These are phyloP conservation scores for Drosophila pruinosa DNA, from an alignment of 1,140 invertebrate genomes.

Conservation along the genomic window DNA sequence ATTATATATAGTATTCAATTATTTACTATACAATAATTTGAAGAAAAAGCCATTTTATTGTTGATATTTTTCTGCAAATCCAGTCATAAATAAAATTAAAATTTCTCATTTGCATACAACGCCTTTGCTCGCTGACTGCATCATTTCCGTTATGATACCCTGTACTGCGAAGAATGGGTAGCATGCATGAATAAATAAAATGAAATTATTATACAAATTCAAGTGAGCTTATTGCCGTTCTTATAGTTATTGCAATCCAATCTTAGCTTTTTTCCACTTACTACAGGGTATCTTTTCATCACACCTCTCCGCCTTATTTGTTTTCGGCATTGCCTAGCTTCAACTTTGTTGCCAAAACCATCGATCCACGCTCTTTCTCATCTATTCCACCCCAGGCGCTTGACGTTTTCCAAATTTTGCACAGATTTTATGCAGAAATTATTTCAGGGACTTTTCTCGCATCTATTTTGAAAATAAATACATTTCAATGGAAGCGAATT, in stretches of 20 bases:
- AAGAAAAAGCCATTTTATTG: neutral
- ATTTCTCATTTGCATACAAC: neutral
- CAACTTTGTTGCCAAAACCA: constrained; percentile 28
- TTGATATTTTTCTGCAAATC: neutral
- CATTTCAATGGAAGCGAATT: constrained; percentile 59
- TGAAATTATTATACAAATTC: too few relatives aligned
- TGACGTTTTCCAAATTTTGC: constrained; percentile 49
- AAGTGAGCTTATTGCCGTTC: too few relatives aligned
- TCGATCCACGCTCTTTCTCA: neutral
- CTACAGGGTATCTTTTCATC: neutral
- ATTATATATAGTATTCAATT: neutral
- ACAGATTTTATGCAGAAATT: constrained; percentile 31
- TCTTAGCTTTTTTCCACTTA: neutral
- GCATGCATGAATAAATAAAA: too few relatives aligned
- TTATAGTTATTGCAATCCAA: too few relatives aligned
- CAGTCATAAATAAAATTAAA: constrained; percentile 4
- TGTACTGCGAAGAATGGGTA: neutral
- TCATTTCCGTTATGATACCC: constrained; percentile 33
- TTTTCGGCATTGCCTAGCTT: constrained; percentile 12
- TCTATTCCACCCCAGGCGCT: neutral
- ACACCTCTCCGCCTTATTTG: neutral
- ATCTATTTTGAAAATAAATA: constrained; percentile 60
- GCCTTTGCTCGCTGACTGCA: constrained; percentile 12
- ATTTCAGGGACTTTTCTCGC: constrained; percentile 31
- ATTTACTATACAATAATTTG: neutral